A percentile compares a stretch with the other conserved stretches of the same genome.
These are phyloP conservation scores for Chaenocephalus aceratus DNA, from an alignment of 2,113 vertebrate species.

Conservation along the genomic window DNA sequence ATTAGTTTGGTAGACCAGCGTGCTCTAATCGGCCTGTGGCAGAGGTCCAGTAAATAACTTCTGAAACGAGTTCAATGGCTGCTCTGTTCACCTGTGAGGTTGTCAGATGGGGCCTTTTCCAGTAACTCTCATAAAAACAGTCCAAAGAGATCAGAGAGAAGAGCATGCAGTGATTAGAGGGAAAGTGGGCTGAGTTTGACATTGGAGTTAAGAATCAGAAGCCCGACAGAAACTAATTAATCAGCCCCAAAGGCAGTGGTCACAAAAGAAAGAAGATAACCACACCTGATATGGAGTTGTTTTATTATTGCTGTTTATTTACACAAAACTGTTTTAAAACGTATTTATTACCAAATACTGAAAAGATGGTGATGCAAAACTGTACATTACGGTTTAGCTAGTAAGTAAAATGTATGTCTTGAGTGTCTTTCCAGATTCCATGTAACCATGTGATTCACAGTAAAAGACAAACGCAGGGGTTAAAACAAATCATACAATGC, in stretches of 20 bases:
- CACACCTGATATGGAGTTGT: too few relatives aligned
- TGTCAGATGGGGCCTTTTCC: constrained; percentile 28
- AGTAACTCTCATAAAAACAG: constrained; percentile 32
- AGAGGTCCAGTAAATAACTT: constrained; percentile 61
- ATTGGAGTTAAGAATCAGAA: not conserved
- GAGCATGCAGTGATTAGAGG: constrained; percentile 1
- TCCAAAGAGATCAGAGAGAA: constrained; percentile 6
- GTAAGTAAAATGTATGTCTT: too few relatives aligned
- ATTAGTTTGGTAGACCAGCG: constrained; percentile 31
- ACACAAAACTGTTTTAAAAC: too few relatives aligned
- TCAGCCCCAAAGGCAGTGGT: too few relatives aligned
- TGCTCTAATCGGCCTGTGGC: constrained; percentile 60
- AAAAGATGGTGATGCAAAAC: too few relatives aligned
- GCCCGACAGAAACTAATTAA: not conserved
- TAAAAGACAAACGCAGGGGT: not conserved
- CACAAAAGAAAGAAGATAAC: too few relatives aligned
- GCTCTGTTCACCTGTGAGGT: constrained; percentile 63
- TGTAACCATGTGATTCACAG: not conserved
- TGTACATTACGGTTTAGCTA: too few relatives aligned
- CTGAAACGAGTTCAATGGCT: constrained; percentile 61
- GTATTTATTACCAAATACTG: too few relatives aligned
- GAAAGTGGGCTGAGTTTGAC: not conserved
- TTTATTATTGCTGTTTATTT: too few relatives aligned
- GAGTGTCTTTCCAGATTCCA: too few relatives aligned
- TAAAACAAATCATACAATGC: not conserved